Percentiles rank a stretch among this genome's conserved stretches.
Conservation (phyloP, 2,888 invertebrate species). For the Ramazzottius varieornatus region DNA sequence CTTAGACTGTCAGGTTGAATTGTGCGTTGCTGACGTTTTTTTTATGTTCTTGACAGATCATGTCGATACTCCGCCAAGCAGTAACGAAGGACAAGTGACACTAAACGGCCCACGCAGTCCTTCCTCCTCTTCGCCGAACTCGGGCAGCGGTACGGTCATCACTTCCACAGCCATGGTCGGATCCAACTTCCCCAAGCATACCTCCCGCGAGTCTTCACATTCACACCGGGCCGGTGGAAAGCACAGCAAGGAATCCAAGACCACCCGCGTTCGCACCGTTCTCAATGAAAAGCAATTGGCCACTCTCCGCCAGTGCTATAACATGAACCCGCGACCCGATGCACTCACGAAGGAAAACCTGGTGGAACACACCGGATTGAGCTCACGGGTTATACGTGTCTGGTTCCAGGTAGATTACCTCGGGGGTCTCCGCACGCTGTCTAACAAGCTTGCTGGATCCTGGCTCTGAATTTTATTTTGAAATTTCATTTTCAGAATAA, state of each 20-base stretch:
- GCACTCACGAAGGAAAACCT: slow-evolving; percentile 97
- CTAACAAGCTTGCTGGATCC: no score
- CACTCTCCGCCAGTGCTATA: slow-evolving; percentile 85
- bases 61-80: neutral
- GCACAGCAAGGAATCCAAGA: slow-evolving; percentile 50
- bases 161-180: neutral
- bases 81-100: neutral
- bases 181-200: slow-evolving; percentile 1
- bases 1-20: no score
- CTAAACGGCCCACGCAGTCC: neutral
- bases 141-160: slow-evolving; percentile 6
- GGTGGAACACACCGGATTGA: slow-evolving; percentile 91
- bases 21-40: no score
- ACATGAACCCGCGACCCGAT: slow-evolving; percentile 88
- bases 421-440: no score
- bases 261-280: slow-evolving; percentile 91
- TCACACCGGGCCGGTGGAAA: slow-evolving; percentile 22
- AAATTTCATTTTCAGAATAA: slow-evolving; percentile 44
- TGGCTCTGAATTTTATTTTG: no score
- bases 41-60: neutral
- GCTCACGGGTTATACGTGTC: slow-evolving; percentile 86
- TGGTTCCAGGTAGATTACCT: slow-evolving; percentile 70
- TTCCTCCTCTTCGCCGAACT: neutral
- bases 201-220: slow-evolving; percentile 4
- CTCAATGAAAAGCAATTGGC: slow-evolving; percentile 94